A percentile compares a stretch with the other conserved stretches of the same genome.
These are phyloP conservation scores for Gobiocypris rarus DNA, from an alignment of 2,113 vertebrate species.

Conservation along the genomic window DNA sequence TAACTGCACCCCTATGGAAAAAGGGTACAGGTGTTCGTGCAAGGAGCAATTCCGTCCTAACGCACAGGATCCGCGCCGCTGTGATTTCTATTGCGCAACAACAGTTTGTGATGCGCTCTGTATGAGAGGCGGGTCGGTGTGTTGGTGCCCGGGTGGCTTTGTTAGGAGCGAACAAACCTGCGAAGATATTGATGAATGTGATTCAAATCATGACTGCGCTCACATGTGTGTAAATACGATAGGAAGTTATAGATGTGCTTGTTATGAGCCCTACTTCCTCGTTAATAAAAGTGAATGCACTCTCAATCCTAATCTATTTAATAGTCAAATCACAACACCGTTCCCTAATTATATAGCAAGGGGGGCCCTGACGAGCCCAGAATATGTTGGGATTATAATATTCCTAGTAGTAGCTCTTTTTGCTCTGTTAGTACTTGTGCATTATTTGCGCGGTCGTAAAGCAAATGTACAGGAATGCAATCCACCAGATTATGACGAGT, in stretches of 20 bases:
- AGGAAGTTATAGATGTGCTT: slow-evolving; percentile 49
- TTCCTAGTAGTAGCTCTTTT: slow-evolving; percentile 16
- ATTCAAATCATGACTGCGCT: slow-evolving; percentile 26
- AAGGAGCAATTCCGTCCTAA: slow-evolving; percentile 39
- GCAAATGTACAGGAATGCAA: background rate
- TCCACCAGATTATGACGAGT: background rate
- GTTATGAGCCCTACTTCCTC: background rate
- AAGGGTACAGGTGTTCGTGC: slow-evolving; percentile 69
- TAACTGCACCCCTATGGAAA: slow-evolving; percentile 26
- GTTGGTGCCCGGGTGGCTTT: slow-evolving; percentile 48
- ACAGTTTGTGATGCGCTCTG: background rate
- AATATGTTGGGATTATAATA: slow-evolving; percentile 39
- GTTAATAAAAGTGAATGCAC: slow-evolving; percentile 37
- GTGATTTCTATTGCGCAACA: background rate
- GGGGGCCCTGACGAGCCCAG: no score
- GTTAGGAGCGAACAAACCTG: background rate
- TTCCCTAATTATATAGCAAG: no score
- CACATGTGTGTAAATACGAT: slow-evolving; percentile 39
- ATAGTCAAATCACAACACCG: background rate
- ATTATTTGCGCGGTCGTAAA: slow-evolving; percentile 46
- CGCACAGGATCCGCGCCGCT: slow-evolving; percentile 37
- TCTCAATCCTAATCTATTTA: background rate
- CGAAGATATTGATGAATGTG: slow-evolving; percentile 54
- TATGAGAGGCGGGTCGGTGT: background rate
- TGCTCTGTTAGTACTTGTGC: slow-evolving; percentile 11